Evolutionary conservation across 2,797 vertebrate species (phyloP).

Genomic region (Urosaurus nigricauda): DNA sequence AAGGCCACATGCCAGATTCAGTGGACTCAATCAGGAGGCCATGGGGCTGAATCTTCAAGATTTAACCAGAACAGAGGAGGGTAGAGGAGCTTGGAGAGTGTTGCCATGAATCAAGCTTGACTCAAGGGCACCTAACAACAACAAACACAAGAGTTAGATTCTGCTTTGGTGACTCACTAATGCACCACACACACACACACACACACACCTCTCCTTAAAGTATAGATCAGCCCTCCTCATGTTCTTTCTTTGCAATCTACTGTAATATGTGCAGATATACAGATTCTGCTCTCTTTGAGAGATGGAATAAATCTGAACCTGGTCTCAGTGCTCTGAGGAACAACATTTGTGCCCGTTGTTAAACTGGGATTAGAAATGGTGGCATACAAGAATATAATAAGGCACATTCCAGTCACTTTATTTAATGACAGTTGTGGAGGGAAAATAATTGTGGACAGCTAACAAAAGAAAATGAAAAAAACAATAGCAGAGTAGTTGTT

Average conservation of each 20-base stretch:
- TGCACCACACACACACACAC: slow-evolving; percentile 36
- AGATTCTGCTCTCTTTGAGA: slow-evolving; percentile 47
- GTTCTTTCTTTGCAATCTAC: slow-evolving; percentile 52
- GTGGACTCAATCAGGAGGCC: no score
- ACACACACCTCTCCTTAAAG: slow-evolving; percentile 51
- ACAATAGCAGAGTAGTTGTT: not conserved
- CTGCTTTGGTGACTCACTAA: slow-evolving; percentile 54
- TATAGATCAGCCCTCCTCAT: slow-evolving; percentile 58
- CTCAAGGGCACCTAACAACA: no score
- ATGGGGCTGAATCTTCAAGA: no score
- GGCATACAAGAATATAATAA: not conserved
- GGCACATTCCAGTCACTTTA: not conserved
- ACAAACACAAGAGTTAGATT: slow-evolving; percentile 45
- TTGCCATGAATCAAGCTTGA: no score
- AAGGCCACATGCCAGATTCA: no score
- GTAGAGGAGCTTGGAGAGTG: no score
- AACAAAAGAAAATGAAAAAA: not conserved
- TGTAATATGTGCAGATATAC: slow-evolving; percentile 46
- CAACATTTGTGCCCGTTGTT: not conserved
- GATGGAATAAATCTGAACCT: slow-evolving; percentile 30
- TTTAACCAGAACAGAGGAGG: no score
- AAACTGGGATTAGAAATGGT: slow-evolving; percentile 1
- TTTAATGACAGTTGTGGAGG: not conserved
- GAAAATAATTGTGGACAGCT: not conserved
- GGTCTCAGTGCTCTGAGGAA: slow-evolving; percentile 12